Base-by-base conservation (phyloP, 2,888 invertebrate species). In the Philhelius pedissequus region DNA sequence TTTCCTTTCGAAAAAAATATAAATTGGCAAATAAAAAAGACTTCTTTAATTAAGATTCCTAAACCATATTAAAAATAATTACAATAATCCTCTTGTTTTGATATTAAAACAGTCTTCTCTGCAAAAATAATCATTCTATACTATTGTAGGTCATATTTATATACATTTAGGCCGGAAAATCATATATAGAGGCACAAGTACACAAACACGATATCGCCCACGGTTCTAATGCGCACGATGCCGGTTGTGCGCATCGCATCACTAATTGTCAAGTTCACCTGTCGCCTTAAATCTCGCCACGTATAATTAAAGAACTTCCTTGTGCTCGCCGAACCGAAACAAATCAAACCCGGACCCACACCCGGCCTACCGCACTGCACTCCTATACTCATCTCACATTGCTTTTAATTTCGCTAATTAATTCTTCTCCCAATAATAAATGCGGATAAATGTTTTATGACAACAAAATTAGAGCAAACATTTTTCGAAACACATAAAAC, bases 241-340 rank as follows among this genome's bases (percentile, higher is more conserved):
- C 70, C 48, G 64, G 32, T 56, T 71, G 56, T 11, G 68, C 56
- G 25, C 64, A 60, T 73, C 78, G 78, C 83, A 83, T 83, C 83
- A 69, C 83, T 83, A 76, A 80, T 84, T 84, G 84, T 80, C 84
- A 84, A 79, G 84, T 84, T 84, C 84, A 84, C 80, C 84, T 84
- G 84, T 70, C 71, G 84, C 79, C 71, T 84, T 80, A 84, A 84
- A 84, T 84, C 84, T 76, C 71, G 40, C 38, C 75, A 66, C 38
- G 66, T 73, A 64, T 48, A 80, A 80, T 76, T 84, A 70, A 76
- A 70, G 84, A 84, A 84, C 84, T 84, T 84, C 84, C 84, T 84
- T 84, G 75, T 84, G 70, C 48, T 66, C 71, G 71, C 20, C 80
- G 66, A 76, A 76, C 60, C 71, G 48, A 54, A 58, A 30, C 54